Evolutionary conservation across 2,888 invertebrate genomes (phyloP).

Genomic region (Drosophila siamana): DNA sequence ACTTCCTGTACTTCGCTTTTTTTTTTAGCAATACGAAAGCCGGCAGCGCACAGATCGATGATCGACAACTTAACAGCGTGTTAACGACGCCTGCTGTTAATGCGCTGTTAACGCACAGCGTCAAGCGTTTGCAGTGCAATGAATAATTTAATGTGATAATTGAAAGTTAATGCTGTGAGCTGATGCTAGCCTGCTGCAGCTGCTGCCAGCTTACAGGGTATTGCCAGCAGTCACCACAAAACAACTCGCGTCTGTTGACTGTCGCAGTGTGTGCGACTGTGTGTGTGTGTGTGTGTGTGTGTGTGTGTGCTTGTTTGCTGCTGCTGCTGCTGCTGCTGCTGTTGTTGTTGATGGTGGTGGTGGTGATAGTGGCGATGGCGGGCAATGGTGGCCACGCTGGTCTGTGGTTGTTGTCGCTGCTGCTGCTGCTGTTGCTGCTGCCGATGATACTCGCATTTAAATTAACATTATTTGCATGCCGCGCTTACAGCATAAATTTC

Average conservation of each 20-base stretch:
- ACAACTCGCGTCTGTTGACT: slow-evolving; percentile 10
- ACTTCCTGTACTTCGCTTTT: background rate
- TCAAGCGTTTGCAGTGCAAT: too few relatives aligned
- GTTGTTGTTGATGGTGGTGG: slow-evolving; percentile 28
- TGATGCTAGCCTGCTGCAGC: background rate
- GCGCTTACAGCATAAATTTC: slow-evolving; percentile 76
- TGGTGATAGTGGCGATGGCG: slow-evolving; percentile 7
- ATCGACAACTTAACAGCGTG: background rate
- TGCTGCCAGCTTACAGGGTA: background rate
- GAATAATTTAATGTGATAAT: too few relatives aligned
- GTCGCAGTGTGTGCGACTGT: background rate
- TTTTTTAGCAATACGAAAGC: background rate
- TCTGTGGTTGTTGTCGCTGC: background rate
- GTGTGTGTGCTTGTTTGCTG: slow-evolving; percentile 31
- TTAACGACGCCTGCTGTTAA: background rate
- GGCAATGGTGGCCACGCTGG: slow-evolving; percentile 1
- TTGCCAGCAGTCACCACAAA: slow-evolving; percentile 4
- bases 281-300: slow-evolving; percentile 22
- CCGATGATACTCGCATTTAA: slow-evolving; percentile 77
- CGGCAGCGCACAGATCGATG: background rate
- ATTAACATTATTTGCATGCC: slow-evolving; percentile 79
- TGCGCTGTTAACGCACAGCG: too few relatives aligned
- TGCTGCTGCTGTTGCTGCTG: slow-evolving; percentile 38
- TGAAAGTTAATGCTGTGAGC: too few relatives aligned
- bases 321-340: slow-evolving; percentile 30